phyloP scores from a whole-genome alignment of 2,113 vertebrate species.

The Lathamus discolor region DNA sequence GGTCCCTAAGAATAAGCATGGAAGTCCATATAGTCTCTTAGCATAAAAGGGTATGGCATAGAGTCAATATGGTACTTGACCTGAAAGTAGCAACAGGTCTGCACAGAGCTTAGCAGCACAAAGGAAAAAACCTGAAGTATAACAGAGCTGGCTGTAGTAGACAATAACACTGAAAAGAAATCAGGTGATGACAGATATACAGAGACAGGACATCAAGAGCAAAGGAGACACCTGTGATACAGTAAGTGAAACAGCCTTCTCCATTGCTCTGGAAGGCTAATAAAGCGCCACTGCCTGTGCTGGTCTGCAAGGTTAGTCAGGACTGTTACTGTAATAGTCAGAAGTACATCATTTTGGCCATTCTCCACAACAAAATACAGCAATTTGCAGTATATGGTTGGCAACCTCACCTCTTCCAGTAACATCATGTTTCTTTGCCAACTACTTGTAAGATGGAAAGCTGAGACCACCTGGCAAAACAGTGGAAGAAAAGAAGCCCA shows the following conservation, averaged over 20 bases:
- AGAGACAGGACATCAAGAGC: neutral
- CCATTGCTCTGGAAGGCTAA: neutral
- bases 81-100: neutral
- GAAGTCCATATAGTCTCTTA: neutral
- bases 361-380: neutral
- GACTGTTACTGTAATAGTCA: neutral
- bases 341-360: fast-evolving
- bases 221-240: neutral
- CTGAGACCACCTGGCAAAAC: neutral
- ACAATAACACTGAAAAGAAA: neutral
- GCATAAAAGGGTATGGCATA: neutral
- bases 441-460: neutral
- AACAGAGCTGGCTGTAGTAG: neutral
- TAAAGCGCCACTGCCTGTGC: neutral
- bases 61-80: neutral
- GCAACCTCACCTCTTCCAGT: neutral
- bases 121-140: neutral
- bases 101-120: neutral
- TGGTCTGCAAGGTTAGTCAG: neutral
- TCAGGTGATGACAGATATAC: neutral
- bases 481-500: neutral
- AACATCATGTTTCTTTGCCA: neutral
- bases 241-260: neutral
- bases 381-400: neutral
- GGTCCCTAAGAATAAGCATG: neutral